Conservation (phyloP, 2,113 vertebrate species). For the Anhinga anhinga region DNA sequence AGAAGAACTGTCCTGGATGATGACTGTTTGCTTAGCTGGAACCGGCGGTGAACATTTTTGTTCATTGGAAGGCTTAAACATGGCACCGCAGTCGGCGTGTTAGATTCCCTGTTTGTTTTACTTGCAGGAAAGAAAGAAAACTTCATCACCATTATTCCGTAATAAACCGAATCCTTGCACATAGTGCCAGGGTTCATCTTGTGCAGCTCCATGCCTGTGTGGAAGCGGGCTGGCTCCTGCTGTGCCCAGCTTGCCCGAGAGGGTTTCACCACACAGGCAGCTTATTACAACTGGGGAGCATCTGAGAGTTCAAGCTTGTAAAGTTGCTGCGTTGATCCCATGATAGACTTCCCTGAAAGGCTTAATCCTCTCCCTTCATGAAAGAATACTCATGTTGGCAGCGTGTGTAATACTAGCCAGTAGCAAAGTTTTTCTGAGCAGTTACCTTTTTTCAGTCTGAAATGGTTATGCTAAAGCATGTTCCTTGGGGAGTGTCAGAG, state of each 20-base stretch:
- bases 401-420: not conserved
- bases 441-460: not conserved
- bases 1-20: not conserved
- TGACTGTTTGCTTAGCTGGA: not conserved
- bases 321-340: not conserved
- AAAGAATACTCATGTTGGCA: not conserved
- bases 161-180: not conserved
- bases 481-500: not conserved
- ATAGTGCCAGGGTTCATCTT: fast-evolving
- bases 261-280: not conserved
- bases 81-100: fast-evolving
- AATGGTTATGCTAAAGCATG: not conserved
- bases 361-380: not conserved
- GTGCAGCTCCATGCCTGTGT: fast-evolving
- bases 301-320: not conserved
- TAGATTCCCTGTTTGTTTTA: not conserved
- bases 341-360: not conserved
- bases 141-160: fast-evolving
- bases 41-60: fast-evolving
- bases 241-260: fast-evolving
- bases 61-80: not conserved
- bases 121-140: not conserved
- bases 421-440: not conserved
- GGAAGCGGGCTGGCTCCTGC: not conserved
- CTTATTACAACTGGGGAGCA: not conserved